Percentiles rank a stretch among this genome's conserved stretches.
Evolutionary conservation across 1,140 invertebrate genomes (phyloP).

Genomic region (Pogonomyrmex californicus): DNA sequence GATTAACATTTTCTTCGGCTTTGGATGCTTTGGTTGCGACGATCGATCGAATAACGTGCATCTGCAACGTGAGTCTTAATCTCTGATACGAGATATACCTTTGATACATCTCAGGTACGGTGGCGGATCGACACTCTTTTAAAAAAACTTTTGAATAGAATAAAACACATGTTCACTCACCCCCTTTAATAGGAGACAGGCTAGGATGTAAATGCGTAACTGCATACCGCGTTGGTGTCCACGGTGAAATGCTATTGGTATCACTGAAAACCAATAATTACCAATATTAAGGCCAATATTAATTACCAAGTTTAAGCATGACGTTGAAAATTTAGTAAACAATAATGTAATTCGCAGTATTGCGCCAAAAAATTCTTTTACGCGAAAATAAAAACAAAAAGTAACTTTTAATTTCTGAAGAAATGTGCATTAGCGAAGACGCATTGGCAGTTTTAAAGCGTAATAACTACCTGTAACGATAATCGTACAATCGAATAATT

Average conservation of each 20-base stretch:
- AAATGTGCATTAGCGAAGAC: neutral
- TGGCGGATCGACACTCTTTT: too few species aligned
- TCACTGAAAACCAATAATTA: slow-evolving; percentile 57
- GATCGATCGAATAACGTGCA: neutral
- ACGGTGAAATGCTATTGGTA: slow-evolving; percentile 74
- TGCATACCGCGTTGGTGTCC: slow-evolving; percentile 85
- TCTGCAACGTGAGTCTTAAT: neutral
- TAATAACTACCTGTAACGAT: slow-evolving; percentile 22
- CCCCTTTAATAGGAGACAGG: slow-evolving; percentile 86
- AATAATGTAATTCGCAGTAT: neutral
- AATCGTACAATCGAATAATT: slow-evolving; percentile 10
- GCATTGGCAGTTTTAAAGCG: neutral
- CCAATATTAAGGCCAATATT: too few species aligned
- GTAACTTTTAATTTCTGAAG: neutral
- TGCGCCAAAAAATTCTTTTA: neutral
- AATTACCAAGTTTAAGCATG: too few species aligned
- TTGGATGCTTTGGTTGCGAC: neutral
- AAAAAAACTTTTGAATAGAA: neutral
- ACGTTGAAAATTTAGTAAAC: too few species aligned
- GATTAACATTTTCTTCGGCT: neutral
- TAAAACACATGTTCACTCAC: slow-evolving; percentile 81
- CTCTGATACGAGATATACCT: too few species aligned
- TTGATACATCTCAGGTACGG: neutral
- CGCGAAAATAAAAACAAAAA: neutral
- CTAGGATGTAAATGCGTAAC: slow-evolving; percentile 84